Evolutionary conservation across 2,888 invertebrate species (phyloP), one percentile per base, ranked within the genome.

Genomic region (Hyposoter didymator): DNA sequence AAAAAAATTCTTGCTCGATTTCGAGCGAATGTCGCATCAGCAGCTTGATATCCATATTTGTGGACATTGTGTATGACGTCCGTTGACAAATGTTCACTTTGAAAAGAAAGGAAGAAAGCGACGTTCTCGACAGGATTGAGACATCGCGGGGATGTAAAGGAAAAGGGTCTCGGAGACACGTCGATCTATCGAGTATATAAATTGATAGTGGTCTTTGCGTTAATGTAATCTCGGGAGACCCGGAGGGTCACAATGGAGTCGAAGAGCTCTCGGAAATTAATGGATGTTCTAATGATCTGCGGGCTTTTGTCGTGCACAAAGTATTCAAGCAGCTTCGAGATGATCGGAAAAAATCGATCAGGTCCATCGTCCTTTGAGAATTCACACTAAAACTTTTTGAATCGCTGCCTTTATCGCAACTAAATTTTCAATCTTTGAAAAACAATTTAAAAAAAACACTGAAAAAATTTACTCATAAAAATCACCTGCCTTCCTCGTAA

Each of bases 101-200:
- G 72, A 72, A 66, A 66, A 52, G 49, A 79, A 49, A 67, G n/a
- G 17, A 12, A 28, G 14, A 59, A 67, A 78, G 75, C 55, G 32
- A 66, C 28, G 72, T 66, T 70, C 64, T 66, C 76, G 47, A 35
- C 17, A 66, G 43, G 79, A 79, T 59, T 73, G 45, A 43, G 62
- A 45, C 59, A 35, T 10, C 39, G 39, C 10, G 39, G 49, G 22
- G 39, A 12, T 59, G 62, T 49, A 64, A 8, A 67, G 78, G 12
- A 73, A 47, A 73, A 64, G 62, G 49, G 28, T 72, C 22, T 28
- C 14, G 70, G 59, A 59, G 39, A 62, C 66, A 81, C 72, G 73
- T 73, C 84, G 81, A 84, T 81, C 84, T 43, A 67, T 78, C 84
- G 81, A 43, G 78, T 81, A 78, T 79, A 70, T 69, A 79, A 79